Evolutionary conservation across 2,113 vertebrate genomes (phyloP), one percentile per base, ranked within the genome.

Genomic region (Erythrocebus patas): DNA sequence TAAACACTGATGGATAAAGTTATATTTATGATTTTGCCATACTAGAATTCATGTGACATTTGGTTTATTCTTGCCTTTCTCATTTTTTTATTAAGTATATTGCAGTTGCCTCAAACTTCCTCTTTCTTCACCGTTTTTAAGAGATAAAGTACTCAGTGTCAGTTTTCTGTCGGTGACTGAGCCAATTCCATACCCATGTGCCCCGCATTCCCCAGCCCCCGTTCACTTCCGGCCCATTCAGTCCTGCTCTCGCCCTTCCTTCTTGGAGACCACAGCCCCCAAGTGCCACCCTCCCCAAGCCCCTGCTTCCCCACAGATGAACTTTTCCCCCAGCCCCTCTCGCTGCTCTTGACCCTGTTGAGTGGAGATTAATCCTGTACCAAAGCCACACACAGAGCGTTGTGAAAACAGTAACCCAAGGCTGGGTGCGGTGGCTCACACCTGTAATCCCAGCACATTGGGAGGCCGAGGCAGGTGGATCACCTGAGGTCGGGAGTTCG

Each of bases 161-260:
- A 27, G 52, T 23, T 90, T 89, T 64, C 8, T 3, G 8, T 45
- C 59, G 10, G 25, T 81, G 66, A n/a, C 17, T 50, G 32, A 45
- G 23, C 9, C 20, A 1, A 5, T 22, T 14, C 18, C 17, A 12
- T 18, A 80, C 48, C 50, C 9, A n/a, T 7, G 32, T 8, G 16
- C 27, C 40, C 30, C 1, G 6, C 11, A 2, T 27, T 27, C 30
- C 70, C 23, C 23, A 2, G 12, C 59, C 48, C 20, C 4, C n/a
- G 1, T 50, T 18, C 8, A 0, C 12, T 40, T 75, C 30, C 18
- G 1, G 0, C 4, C 18, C 20, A 0, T 1, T 8, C 38, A 30
- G 43, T 50, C 48, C 27, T 22, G 27, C 22, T 17, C 11, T 13
- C 2, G 0, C 0, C 1, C 73, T 52, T 52, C n/a, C 43, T 70